Evolutionary conservation across 2,797 vertebrate genomes (phyloP).

Genomic region (Garrulus glandarius): DNA sequence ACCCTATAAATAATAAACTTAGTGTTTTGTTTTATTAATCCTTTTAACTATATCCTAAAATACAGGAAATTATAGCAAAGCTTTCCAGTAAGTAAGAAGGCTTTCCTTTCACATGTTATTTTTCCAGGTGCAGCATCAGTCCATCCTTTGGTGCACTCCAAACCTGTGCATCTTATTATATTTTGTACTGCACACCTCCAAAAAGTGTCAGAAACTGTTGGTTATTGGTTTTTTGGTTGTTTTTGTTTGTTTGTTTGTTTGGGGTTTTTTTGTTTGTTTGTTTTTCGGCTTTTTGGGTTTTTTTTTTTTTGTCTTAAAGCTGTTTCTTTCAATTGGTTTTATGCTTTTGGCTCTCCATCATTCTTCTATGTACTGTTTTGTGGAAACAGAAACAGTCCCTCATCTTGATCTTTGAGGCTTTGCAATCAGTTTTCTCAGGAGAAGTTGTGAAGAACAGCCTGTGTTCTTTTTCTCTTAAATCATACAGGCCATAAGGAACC

Average conservation of each 20-base stretch:
- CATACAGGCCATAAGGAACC: not conserved
- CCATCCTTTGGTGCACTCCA: not conserved
- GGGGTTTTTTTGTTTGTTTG: not conserved
- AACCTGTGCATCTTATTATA: not conserved
- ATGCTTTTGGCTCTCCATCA: not conserved
- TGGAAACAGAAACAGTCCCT: not conserved
- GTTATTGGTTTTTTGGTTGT: not conserved
- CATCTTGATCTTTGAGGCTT: not conserved
- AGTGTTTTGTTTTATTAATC: conserved; percentile 6
- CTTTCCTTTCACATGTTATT: not conserved
- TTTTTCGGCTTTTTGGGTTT: too few species aligned
- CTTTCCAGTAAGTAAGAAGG: not conserved
- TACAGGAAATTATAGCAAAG: not conserved
- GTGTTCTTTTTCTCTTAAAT: not conserved
- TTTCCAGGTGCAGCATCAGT: not conserved
- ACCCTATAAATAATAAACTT: not conserved
- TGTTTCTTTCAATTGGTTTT: not conserved
- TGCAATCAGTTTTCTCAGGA: not conserved
- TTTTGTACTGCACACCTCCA: not conserved
- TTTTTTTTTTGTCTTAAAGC: not conserved
- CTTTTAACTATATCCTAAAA: not conserved
- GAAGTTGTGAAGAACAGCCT: not conserved
- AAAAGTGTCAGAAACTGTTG: not conserved
- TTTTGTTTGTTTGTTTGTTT: not conserved
- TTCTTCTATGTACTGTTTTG: not conserved